Conservation (phyloP, 2,797 vertebrate species). For the Lepilemur ruficaudatus region DNA sequence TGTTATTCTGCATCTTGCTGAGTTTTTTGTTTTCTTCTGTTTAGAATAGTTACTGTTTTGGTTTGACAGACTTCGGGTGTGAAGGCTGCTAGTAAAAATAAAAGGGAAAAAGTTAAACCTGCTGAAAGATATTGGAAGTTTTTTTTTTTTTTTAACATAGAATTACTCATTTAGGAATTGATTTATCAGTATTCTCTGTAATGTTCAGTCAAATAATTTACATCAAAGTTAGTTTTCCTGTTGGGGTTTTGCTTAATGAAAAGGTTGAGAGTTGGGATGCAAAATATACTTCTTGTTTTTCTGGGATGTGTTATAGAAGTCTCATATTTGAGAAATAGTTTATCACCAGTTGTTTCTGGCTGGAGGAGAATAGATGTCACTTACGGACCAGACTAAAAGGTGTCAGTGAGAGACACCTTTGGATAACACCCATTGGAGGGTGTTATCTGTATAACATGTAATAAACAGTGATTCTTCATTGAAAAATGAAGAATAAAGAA, state of each 20-base stretch:
- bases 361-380: background rate
- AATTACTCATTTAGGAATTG: constrained; percentile 11
- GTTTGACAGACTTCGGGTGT: background rate
- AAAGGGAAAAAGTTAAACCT: background rate
- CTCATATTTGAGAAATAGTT: background rate
- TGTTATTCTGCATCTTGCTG: background rate
- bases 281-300: background rate
- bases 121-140: background rate
- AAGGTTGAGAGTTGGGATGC: background rate
- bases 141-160: background rate
- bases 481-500: constrained; percentile 12
- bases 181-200: background rate
- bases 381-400: background rate
- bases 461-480: background rate
- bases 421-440: no score
- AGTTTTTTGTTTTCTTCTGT: constrained; percentile 20
- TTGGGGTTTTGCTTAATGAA: background rate
- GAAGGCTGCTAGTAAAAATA: background rate
- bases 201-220: constrained; percentile 14
- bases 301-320: background rate
- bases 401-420: background rate
- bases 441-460: background rate
- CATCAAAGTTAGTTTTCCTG: background rate
- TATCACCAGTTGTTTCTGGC: background rate
- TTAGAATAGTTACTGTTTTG: background rate